These are phyloP conservation scores for Andrena haemorrhoa DNA, from an alignment of 2,888 invertebrate genomes.

Conservation along the genomic window DNA sequence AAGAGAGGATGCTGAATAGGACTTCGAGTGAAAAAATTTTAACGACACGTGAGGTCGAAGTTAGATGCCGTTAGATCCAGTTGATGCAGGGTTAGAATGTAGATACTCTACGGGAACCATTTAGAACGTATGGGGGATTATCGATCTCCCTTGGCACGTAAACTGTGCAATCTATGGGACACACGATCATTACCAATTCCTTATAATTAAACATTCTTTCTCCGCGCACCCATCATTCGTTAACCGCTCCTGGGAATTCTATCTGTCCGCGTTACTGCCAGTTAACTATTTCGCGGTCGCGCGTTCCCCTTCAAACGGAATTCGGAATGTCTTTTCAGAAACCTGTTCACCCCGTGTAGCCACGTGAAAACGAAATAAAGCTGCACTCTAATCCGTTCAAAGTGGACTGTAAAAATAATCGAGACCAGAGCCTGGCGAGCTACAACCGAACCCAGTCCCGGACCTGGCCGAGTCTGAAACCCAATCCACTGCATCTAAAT, in stretches of 20 bases:
- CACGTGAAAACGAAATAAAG: neutral
- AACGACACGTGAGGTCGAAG: too few species aligned
- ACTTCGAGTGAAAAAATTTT: too few species aligned
- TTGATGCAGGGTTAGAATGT: too few species aligned
- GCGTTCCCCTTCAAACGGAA: neutral
- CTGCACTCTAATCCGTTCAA: neutral
- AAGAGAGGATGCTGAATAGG: too few species aligned
- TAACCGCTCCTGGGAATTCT: neutral
- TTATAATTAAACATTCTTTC: constrained; percentile 8
- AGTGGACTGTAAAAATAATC: neutral
- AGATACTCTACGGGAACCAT: neutral
- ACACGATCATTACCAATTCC: constrained; percentile 4
- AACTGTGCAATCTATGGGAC: neutral
- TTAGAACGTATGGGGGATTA: neutral
- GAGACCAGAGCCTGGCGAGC: too few species aligned
- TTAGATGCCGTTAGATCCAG: too few species aligned
- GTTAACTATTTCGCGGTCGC: neutral
- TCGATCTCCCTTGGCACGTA: neutral
- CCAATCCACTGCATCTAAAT: too few species aligned
- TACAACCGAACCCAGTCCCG: too few species aligned
- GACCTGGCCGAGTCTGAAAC: too few species aligned
- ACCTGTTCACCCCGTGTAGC: neutral
- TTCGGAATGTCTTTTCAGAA: neutral
- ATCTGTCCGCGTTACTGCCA: neutral
- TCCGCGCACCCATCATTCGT: neutral